phyloP scores from a whole-genome alignment of 2,113 vertebrate genomes.

The Melanerpes aurifrons region DNA sequence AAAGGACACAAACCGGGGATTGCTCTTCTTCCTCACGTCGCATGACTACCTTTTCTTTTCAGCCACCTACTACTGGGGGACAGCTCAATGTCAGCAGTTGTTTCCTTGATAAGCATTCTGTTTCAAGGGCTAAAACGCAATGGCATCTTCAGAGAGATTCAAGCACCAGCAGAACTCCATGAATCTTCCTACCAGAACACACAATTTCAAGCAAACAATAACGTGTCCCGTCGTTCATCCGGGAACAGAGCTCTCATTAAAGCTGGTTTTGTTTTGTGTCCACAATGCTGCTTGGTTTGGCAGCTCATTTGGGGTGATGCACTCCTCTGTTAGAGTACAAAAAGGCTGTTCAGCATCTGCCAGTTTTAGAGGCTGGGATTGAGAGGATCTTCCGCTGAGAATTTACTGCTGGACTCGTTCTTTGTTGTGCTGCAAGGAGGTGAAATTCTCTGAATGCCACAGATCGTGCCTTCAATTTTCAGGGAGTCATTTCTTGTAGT shows the following conservation, averaged over 20 bases:
- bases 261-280: conserved; percentile 53
- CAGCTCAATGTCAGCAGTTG: conserved; percentile 13
- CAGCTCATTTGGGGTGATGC: conserved; percentile 47
- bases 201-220: conserved; percentile 40
- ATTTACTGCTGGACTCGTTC: conserved; percentile 15
- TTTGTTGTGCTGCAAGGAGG: neutral
- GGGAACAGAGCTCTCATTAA: conserved; percentile 49
- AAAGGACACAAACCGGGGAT: conserved; percentile 44
- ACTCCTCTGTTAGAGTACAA: conserved; percentile 41
- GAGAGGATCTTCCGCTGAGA: conserved; percentile 33
- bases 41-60: conserved; percentile 19
- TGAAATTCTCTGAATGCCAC: neutral
- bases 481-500: neutral
- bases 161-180: conserved; percentile 6
- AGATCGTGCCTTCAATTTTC: neutral
- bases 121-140: conserved; percentile 36
- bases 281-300: conserved; percentile 59
- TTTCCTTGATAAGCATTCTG: conserved; percentile 45
- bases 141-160: conserved; percentile 29
- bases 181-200: conserved; percentile 23
- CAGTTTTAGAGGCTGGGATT: conserved; percentile 46
- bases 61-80: neutral
- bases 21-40: conserved; percentile 32
- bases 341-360: conserved; percentile 54
- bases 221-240: neutral